phyloP scores from a whole-genome alignment of 2,888 invertebrate genomes.

The Andrena hattorfiana region DNA sequence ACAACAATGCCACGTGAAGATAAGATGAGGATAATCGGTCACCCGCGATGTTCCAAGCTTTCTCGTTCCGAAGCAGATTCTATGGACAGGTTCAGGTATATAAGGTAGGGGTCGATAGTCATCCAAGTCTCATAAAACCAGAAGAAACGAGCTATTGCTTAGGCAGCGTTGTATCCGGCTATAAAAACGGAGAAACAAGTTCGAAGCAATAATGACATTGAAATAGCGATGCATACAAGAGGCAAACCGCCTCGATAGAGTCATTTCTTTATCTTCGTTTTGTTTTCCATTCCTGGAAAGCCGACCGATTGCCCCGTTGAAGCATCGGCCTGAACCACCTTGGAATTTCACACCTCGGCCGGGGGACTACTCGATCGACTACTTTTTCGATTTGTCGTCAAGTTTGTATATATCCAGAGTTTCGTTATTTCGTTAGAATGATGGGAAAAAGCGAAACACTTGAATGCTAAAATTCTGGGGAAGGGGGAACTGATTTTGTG shows the following conservation, averaged over 20 bases:
- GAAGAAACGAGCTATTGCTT: slow-evolving; percentile 47
- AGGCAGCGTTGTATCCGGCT: slow-evolving; percentile 36
- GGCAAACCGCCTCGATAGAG: slow-evolving; percentile 40
- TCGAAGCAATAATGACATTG: slow-evolving; percentile 55
- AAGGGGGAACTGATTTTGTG: no score
- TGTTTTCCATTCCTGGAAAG: slow-evolving; percentile 47
- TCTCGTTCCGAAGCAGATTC: neutral
- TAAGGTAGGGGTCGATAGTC: slow-evolving; percentile 54
- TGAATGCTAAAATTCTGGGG: no score
- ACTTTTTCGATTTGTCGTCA: neutral
- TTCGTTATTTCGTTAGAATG: no score
- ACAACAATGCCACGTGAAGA: slow-evolving; percentile 27
- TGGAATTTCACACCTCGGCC: slow-evolving; percentile 15
- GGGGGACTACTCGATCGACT: neutral
- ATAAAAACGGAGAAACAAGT: slow-evolving; percentile 58
- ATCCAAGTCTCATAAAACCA: slow-evolving; percentile 60
- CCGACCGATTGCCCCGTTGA: neutral
- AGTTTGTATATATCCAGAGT: neutral
- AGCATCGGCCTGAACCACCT: neutral
- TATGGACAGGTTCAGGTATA: slow-evolving; percentile 43
- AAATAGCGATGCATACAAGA: slow-evolving; percentile 47
- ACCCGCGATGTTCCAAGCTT: slow-evolving; percentile 15
- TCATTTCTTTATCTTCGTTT: slow-evolving; percentile 31
- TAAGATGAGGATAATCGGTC: slow-evolving; percentile 36
- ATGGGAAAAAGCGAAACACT: no score